Conservation (phyloP, 2,797 vertebrate genomes). For the Alectoris magna region DNA sequence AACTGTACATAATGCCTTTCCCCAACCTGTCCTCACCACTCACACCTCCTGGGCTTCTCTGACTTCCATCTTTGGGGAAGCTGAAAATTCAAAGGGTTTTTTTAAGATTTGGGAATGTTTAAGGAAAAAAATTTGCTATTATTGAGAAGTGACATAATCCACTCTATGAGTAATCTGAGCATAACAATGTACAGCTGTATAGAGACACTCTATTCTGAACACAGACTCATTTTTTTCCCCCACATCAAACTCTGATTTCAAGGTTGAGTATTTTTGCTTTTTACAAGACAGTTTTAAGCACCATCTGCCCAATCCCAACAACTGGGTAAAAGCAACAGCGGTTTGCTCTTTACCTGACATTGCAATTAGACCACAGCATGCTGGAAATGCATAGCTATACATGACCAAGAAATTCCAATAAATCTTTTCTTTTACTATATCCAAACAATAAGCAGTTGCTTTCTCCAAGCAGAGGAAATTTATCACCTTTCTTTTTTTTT, state of each 20-base stretch:
- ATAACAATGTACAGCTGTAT: neutral
- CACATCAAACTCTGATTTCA: neutral
- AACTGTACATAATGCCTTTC: neutral
- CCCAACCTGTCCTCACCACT: neutral
- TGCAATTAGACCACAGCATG: neutral
- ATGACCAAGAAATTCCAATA: neutral
- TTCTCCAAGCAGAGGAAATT: neutral
- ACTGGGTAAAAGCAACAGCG: neutral
- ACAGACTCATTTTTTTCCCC: neutral
- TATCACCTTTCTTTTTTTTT: neutral
- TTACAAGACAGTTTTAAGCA: slow-evolving; percentile 27
- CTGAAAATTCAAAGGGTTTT: neutral
- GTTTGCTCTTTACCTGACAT: neutral
- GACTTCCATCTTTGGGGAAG: neutral
- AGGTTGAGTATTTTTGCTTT: neutral
- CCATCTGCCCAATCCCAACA: neutral
- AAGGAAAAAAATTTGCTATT: neutral
- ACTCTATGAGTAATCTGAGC: neutral
- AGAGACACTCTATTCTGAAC: neutral
- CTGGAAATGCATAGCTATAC: neutral
- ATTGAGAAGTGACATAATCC: neutral
- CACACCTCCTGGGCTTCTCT: neutral
- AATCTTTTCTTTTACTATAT: neutral
- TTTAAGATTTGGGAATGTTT: neutral
- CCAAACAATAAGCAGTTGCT: neutral